These are phyloP conservation scores for Buathra laborator DNA, from an alignment of 2,888 invertebrate genomes.

Conservation along the genomic window DNA sequence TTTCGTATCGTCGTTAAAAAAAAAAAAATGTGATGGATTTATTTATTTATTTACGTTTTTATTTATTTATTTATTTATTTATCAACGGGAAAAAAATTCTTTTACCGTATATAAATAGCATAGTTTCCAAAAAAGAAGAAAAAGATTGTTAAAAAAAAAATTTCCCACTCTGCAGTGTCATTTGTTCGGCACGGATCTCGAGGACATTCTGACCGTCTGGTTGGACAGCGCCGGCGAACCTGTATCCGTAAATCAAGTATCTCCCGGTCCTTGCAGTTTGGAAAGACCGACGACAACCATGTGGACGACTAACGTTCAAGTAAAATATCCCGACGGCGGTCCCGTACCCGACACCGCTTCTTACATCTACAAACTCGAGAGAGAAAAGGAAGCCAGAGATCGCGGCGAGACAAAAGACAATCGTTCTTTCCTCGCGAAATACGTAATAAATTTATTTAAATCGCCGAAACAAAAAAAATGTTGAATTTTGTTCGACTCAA, in stretches of 20 bases:
- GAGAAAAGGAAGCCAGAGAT: slow-evolving; percentile 95
- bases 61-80: not conserved
- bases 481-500: slow-evolving; percentile 20
- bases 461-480: slow-evolving; percentile 19
- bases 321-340: slow-evolving; percentile 93
- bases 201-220: slow-evolving; percentile 92
- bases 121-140: too few relatives aligned
- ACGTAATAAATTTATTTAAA: slow-evolving; percentile 88
- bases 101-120: too few relatives aligned
- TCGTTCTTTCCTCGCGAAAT: slow-evolving; percentile 98
- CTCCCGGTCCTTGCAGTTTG: slow-evolving; percentile 85
- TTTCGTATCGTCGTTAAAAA: not conserved
- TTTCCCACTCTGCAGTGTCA: slow-evolving; percentile 87
- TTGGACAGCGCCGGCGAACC: slow-evolving; percentile 93
- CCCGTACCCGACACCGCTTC: slow-evolving; percentile 98
- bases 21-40: not conserved
- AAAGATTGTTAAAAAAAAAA: too few relatives aligned
- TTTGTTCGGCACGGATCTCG: slow-evolving; percentile 91
- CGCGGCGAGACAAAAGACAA: slow-evolving; percentile 97
- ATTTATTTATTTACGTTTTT: not conserved
- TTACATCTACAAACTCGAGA: slow-evolving; percentile 96
- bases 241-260: slow-evolving; percentile 89
- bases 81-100: too few relatives aligned
- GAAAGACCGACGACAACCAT: slow-evolving; percentile 87
- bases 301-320: slow-evolving; percentile 91